A percentile compares a stretch with the other conserved stretches of the same genome.
These are phyloP conservation scores for Ceyx melanurus DNA, from an alignment of 2,113 vertebrate species.

Conservation along the genomic window DNA sequence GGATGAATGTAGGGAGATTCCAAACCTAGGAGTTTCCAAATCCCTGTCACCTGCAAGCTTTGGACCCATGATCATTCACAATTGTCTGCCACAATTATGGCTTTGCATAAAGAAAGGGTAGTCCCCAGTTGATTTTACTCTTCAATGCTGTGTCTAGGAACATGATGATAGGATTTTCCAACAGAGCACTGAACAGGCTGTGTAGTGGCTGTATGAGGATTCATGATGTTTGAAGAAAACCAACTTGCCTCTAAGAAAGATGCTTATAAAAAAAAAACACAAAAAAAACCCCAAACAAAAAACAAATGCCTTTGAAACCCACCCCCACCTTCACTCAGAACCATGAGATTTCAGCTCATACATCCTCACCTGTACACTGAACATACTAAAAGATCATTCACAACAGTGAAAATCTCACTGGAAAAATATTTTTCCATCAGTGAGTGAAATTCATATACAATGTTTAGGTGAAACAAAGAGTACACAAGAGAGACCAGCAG, in stretches of 20 bases:
- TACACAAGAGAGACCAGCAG: background rate
- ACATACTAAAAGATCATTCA: rapidly evolving
- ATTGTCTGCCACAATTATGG: background rate
- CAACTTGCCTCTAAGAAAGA: background rate
- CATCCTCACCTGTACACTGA: background rate
- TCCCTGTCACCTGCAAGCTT: background rate
- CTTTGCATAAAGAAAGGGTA: background rate
- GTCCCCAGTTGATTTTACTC: background rate
- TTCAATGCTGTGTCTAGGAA: background rate
- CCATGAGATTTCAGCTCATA: background rate
- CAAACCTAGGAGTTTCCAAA: background rate
- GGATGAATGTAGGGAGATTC: background rate
- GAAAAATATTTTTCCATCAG: background rate
- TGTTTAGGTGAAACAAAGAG: background rate
- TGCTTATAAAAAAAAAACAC: background rate
- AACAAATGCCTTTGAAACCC: too few species aligned
- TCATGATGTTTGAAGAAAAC: background rate
- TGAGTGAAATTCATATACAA: background rate
- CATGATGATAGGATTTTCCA: background rate
- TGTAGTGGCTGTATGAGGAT: background rate
- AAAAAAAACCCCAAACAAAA: background rate
- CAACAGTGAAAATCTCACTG: background rate
- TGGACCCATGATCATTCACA: background rate
- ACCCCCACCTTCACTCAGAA: background rate
- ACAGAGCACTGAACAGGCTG: rapidly evolving